These are phyloP conservation scores for Akabosia matsudoensis DNA, from an alignment of 1,140 invertebrate genomes.

Conservation along the genomic window DNA sequence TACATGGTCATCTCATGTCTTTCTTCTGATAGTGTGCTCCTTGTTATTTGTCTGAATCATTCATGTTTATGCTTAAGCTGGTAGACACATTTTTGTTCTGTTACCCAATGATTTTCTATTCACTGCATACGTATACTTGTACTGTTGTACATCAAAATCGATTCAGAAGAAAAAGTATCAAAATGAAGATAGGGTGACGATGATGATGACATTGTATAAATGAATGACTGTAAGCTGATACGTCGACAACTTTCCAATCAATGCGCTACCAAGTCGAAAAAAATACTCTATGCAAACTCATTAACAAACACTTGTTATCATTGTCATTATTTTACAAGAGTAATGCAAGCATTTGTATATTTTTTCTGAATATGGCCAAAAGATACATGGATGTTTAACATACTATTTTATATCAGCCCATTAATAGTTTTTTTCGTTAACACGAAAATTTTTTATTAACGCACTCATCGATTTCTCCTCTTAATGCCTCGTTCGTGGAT, in stretches of 20 bases:
- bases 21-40: slow-evolving; percentile 17
- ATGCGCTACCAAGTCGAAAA: neutral
- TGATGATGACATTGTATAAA: too few species aligned
- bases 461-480: slow-evolving; percentile 1
- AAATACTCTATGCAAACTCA: neutral
- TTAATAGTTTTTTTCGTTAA: neutral
- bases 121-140: too few species aligned
- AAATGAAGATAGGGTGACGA: too few species aligned
- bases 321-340: neutral
- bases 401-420: neutral
- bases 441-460: neutral
- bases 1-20: slow-evolving; percentile 19
- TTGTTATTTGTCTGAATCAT: slow-evolving; percentile 10
- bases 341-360: neutral
- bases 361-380: too few species aligned
- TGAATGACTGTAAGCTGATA: too few species aligned
- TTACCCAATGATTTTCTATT: too few species aligned
- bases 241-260: neutral
- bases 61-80: neutral
- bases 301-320: neutral
- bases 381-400: neutral
- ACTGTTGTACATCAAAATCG: too few species aligned
- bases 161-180: too few species aligned
- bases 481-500: too few species aligned
- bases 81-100: neutral